phyloP scores from a whole-genome alignment of 2,888 invertebrate genomes.

The Caenorhabditis sp. region DNA sequence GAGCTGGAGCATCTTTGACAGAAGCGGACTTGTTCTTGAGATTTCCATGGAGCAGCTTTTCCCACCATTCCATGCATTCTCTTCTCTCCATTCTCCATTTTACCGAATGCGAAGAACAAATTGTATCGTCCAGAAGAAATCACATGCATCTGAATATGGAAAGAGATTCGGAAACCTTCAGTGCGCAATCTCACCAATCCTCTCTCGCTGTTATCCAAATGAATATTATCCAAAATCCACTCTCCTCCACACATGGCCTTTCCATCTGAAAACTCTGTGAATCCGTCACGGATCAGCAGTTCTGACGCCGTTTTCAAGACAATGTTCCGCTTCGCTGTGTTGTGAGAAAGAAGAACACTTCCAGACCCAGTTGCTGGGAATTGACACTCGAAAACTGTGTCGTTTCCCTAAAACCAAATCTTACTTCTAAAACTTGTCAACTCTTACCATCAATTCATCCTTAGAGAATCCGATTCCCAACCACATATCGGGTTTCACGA shows the following conservation, averaged over 20 bases:
- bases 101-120: constrained; percentile 68
- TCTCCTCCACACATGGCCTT: constrained; percentile 69
- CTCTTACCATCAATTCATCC: constrained; percentile 72
- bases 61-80: constrained; percentile 67
- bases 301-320: constrained; percentile 64
- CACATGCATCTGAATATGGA: constrained; percentile 62
- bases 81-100: constrained; percentile 64
- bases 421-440: neutral
- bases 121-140: constrained; percentile 66
- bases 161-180: neutral
- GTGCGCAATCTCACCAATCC: constrained; percentile 53
- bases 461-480: constrained; percentile 74
- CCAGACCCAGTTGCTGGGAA: constrained; percentile 60
- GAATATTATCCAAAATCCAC: constrained; percentile 69
- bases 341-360: constrained; percentile 68
- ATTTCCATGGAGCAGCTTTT: constrained; percentile 70
- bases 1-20: constrained; percentile 67
- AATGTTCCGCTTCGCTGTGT: constrained; percentile 65
- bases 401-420: constrained; percentile 83
- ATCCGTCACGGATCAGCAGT: constrained; percentile 68
- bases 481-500: constrained; percentile 68
- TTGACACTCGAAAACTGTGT: constrained; percentile 84
- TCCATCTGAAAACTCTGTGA: constrained; percentile 64
- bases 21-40: constrained; percentile 68
- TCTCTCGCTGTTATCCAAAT: constrained; percentile 61